Evolutionary conservation across 2,113 vertebrate species (phyloP).

Genomic region (Callorhinus ursinus): DNA sequence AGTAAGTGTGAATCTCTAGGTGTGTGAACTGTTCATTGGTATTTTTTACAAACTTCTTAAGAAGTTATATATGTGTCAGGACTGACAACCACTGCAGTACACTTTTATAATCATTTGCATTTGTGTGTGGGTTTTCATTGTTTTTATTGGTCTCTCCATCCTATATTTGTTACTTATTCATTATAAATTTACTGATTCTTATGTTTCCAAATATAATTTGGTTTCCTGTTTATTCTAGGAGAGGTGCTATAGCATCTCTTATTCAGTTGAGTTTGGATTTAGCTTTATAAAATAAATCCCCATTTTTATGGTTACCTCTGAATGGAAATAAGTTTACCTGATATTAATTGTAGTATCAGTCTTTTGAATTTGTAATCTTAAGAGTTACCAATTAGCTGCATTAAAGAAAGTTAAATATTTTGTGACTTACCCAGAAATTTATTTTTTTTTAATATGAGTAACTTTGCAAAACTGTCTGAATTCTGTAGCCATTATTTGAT

Average conservation of each 20-base stretch:
- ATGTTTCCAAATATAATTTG: neutral
- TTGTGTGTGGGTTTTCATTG: neutral
- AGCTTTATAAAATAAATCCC: conserved; percentile 1
- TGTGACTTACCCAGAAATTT: neutral
- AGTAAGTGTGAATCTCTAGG: neutral
- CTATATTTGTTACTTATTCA: neutral
- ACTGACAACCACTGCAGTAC: neutral
- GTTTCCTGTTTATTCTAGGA: conserved; percentile 14
- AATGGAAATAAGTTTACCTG: neutral
- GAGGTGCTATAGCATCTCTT: neutral
- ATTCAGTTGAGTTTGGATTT: neutral
- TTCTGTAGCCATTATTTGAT: neutral
- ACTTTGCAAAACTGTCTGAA: neutral
- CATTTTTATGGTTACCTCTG: neutral
- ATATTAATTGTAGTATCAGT: neutral
- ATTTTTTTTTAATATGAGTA: neutral
- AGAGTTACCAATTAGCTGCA: neutral
- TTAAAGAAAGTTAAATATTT: conserved; percentile 3
- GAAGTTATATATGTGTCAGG: neutral
- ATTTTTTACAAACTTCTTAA: neutral
- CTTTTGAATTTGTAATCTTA: neutral
- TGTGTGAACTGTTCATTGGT: neutral
- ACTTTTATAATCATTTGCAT: neutral
- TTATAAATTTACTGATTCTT: neutral
- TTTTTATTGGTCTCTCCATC: neutral